Evolutionary conservation across 2,888 invertebrate species (phyloP), one percentile per base, ranked within the genome.

Genomic region (Torymus auratus): DNA sequence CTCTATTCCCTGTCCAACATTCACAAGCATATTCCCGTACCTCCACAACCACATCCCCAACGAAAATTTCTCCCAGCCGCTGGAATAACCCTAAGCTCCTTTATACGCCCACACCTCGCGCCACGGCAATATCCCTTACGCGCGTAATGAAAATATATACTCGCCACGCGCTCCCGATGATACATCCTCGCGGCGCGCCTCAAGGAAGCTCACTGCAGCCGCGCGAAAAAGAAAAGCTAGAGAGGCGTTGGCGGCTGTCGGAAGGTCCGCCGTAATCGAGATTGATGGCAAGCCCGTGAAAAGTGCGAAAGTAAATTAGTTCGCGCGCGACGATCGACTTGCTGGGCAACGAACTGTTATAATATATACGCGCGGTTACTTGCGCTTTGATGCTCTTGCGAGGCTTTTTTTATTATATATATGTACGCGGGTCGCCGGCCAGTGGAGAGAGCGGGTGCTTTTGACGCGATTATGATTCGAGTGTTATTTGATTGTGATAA

Each of bases 261-360:
- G 87, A 88, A 88, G 86, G 86, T 87, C 55, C 56, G 69, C 58
- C 84, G 41, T 88, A 88, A 88, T 88, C 85, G 86, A 87, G 88
- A 88, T 88, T 88, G 88, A 88, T 88, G 83, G 84, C 85, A 84
- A 83, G 82, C 84, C 82, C 84, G 84, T 82, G 83, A 80, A 86
- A 85, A 85, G 85, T 85, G 83, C 84, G 82, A 85, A 85, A 86
- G 85, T 85, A 85, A 86, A 87, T 87, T 85, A 86, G 83, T 76
- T 55, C 80, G 61, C 65, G 75, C 80, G 61, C 65, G 75, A 62
- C 58, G 78, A 83, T 84, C 82, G 81, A 58, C 14, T n/a, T 14
- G 62, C n/a, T 52, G 50, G 13, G 50, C 58, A 17, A n/a, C 58
- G 70, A 70, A 60, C 41, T 17, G 20, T n/a, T n/a, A n/a, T n/a